Percentiles rank a stretch among this genome's conserved stretches.
phyloP scores from a whole-genome alignment of 1,140 invertebrate genomes.

The Drosophila kurseongensis region DNA sequence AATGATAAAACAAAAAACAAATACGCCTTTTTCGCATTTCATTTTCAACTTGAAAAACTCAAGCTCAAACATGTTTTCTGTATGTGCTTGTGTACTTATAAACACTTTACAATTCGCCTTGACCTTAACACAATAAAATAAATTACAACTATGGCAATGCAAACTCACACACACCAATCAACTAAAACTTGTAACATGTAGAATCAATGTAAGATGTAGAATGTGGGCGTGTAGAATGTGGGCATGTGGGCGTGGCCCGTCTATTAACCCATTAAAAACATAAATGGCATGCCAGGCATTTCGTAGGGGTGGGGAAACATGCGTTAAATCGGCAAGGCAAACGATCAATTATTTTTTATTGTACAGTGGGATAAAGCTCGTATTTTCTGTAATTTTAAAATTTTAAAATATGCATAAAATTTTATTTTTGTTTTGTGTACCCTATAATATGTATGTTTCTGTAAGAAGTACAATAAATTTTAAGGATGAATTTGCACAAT shows the following conservation, averaged over 20 bases:
- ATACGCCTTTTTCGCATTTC: constrained; percentile 51
- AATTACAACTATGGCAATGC: constrained; percentile 71
- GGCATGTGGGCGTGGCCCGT: constrained; percentile 32
- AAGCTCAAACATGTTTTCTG: constrained; percentile 37
- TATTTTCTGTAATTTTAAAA: too few species aligned
- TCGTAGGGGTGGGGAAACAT: constrained; percentile 23
- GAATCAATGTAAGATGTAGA: constrained; percentile 10
- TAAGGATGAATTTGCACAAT: too few species aligned
- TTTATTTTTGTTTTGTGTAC: too few species aligned
- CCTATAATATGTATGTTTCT: too few species aligned
- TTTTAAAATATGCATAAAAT: too few species aligned
- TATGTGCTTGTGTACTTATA: constrained; percentile 56
- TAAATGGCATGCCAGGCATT: constrained; percentile 51
- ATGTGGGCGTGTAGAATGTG: constrained; percentile 22
- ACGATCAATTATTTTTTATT: constrained; percentile 24
- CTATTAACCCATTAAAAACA: constrained; percentile 54
- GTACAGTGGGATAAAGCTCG: neutral
- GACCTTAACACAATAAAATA: constrained; percentile 83
- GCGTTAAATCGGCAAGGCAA: constrained; percentile 29
- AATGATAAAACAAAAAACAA: constrained; percentile 11
- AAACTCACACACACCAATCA: constrained; percentile 11
- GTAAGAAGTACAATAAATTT: too few species aligned
- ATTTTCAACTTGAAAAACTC: constrained; percentile 39
- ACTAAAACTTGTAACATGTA: constrained; percentile 9
- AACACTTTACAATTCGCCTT: constrained; percentile 73